Evolutionary conservation across 2,113 vertebrate species (phyloP).

Genomic region (Nyctereutes procyonoides): DNA sequence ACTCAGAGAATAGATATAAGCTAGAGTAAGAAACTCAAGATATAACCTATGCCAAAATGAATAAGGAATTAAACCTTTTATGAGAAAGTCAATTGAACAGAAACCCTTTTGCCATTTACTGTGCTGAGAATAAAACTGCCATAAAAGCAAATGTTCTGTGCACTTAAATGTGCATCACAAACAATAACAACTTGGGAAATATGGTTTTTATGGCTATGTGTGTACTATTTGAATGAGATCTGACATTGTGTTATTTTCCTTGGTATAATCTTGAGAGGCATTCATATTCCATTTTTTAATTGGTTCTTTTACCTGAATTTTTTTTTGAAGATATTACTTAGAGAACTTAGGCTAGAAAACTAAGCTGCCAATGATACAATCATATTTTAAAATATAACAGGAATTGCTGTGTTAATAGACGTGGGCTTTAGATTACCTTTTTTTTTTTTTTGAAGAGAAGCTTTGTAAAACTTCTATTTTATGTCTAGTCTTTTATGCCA

Average conservation of each 20-base stretch:
- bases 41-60: slow-evolving; percentile 35
- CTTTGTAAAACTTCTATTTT: background rate
- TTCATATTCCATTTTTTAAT: background rate
- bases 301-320: background rate
- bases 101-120: slow-evolving; percentile 57
- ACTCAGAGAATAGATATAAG: background rate
- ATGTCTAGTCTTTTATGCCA: background rate
- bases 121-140: slow-evolving; percentile 64
- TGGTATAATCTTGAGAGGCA: background rate
- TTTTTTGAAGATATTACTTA: background rate
- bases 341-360: background rate
- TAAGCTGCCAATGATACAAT: background rate
- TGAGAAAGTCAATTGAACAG: slow-evolving; percentile 56
- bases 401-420: background rate
- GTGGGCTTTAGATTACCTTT: background rate
- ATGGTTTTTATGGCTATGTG: slow-evolving; percentile 44
- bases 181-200: slow-evolving; percentile 62
- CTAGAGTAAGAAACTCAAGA: background rate
- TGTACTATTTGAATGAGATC: background rate
- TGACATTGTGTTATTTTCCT: background rate
- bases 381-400: background rate
- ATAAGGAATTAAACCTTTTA: slow-evolving; percentile 49
- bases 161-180: slow-evolving; percentile 65
- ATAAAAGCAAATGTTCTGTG: slow-evolving; percentile 68
- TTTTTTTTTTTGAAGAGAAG: background rate